Evolutionary conservation across 1,140 invertebrate genomes (phyloP).

Genomic region (Microvelia longipes): DNA sequence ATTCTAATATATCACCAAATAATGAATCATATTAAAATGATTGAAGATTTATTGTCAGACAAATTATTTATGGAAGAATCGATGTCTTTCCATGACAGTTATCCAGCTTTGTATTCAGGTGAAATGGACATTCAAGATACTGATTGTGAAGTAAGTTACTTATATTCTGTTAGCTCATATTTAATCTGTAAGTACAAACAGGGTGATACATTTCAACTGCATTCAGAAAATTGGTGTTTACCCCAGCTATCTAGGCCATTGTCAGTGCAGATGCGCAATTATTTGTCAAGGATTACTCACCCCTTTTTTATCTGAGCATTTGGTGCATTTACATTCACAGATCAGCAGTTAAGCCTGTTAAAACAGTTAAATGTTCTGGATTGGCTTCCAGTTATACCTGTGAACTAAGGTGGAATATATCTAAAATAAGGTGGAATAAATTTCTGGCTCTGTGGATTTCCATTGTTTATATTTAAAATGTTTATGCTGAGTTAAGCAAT

Average conservation of each 20-base stretch:
- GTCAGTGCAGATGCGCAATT: not conserved
- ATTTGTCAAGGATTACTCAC: not conserved
- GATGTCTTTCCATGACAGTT: not conserved
- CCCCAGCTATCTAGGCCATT: too few species aligned
- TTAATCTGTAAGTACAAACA: not conserved
- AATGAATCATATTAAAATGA: too few species aligned
- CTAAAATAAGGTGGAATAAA: too few species aligned
- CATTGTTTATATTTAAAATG: too few species aligned
- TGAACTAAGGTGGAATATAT: too few species aligned
- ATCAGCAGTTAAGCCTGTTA: not conserved
- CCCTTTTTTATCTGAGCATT: not conserved
- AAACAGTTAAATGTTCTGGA: too few species aligned
- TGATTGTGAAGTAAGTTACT: conserved; percentile 8
- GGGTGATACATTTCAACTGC: not conserved
- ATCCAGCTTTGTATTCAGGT: not conserved
- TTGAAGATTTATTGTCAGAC: too few species aligned
- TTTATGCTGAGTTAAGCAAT: too few species aligned
- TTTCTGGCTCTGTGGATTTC: too few species aligned
- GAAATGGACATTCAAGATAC: conserved; percentile 5
- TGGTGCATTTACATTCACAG: not conserved
- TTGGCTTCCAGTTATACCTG: too few species aligned
- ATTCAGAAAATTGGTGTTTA: too few species aligned
- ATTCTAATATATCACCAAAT: too few species aligned
- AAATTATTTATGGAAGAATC: not conserved
- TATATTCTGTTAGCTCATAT: not conserved